Base-by-base conservation (phyloP, 1,140 invertebrate species). In the Ostrea denselamellosa region DNA sequence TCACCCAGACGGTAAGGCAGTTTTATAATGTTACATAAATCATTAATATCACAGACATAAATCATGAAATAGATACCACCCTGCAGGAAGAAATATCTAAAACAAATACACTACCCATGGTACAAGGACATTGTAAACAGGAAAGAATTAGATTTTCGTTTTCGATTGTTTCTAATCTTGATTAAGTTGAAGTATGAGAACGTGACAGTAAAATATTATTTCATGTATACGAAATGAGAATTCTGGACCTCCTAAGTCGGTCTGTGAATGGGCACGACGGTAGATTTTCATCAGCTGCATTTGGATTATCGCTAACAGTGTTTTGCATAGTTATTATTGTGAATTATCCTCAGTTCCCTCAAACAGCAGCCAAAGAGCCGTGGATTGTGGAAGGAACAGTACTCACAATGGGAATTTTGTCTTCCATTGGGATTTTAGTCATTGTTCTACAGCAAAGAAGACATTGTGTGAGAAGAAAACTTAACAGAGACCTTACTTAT, bases 321-420 rank as follows among this genome's bases (percentile, higher is more conserved):
- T 25, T 71, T 71, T 71, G n/a, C 25, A 28, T 71, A 71, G 68
- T 71, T 71, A 22, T 71, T 8, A 25, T 71, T 71, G 68, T 71
- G 12, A 71, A 71, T 28, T 25, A n/a, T 10, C n/a, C n/a, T 25
- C 22, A 25, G 9, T 12, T 25, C 28, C 28, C 68, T 34, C 22
- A 0, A 14, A 34, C 4, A 25, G 28, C 0, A 28, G 12, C 68
- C 12, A 62, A 62, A 17, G n/a, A n/a, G 7, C n/a, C 14, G 0
- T 71, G 68, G 68, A 34, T 71, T 3, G 22, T 71, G 0, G 68
- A 71, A 28, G 68, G n/a, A 25, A 34, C 22, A 10, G 68, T 71
- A 10, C 8, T 71, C 8, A 9, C 28, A 12, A 14, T 71, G 9
- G 68, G 68, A 71, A 25, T 25, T 25, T 25, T 71, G 22, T 71